Conservation (phyloP, 2,113 vertebrate genomes). For the Heloderma charlesbogerti region DNA sequence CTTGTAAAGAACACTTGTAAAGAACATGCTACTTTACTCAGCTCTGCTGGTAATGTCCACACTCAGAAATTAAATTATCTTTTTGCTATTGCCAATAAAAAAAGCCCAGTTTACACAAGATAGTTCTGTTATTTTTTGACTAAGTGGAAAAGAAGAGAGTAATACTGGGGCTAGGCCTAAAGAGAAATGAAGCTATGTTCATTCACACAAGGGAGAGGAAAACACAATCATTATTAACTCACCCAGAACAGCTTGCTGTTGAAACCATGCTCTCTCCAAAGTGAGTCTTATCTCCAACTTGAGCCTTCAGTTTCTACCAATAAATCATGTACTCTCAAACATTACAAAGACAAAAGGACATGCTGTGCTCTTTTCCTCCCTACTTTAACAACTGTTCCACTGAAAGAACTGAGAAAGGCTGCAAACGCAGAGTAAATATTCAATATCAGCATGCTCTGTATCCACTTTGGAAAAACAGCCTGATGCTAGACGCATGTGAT, state of each 20-base stretch:
- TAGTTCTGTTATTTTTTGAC: conserved; percentile 23
- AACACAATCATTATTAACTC: conserved; percentile 55
- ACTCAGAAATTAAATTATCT: background rate
- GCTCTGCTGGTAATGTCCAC: background rate
- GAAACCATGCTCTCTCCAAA: conserved; percentile 29
- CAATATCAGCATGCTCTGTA: conserved; percentile 77
- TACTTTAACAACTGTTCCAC: conserved; percentile 57
- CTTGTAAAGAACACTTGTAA: conserved; percentile 7
- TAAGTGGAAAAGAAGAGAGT: background rate
- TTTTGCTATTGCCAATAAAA: background rate
- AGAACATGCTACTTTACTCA: conserved; percentile 20
- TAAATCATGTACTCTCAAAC: conserved; percentile 53
- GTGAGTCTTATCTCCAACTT: conserved; percentile 55
- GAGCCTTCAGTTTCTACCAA: conserved; percentile 47
- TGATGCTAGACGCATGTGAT: conserved; percentile 69
- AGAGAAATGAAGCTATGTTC: conserved; percentile 29
- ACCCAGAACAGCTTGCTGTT: conserved; percentile 61
- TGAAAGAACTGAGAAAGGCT: conserved; percentile 47
- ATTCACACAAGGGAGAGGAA: conserved; percentile 49
- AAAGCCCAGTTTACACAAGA: conserved; percentile 23
- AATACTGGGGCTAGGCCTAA: conserved; percentile 39
- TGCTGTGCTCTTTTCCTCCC: conserved; percentile 49
- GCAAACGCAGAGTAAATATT: conserved; percentile 63
- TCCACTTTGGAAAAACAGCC: conserved; percentile 69
- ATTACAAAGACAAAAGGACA: conserved; percentile 62